Evolutionary conservation across 30 jellyfish, hydroid and myxozoan species (phyloP).

Genomic region (Rhopilema esculentum): DNA sequence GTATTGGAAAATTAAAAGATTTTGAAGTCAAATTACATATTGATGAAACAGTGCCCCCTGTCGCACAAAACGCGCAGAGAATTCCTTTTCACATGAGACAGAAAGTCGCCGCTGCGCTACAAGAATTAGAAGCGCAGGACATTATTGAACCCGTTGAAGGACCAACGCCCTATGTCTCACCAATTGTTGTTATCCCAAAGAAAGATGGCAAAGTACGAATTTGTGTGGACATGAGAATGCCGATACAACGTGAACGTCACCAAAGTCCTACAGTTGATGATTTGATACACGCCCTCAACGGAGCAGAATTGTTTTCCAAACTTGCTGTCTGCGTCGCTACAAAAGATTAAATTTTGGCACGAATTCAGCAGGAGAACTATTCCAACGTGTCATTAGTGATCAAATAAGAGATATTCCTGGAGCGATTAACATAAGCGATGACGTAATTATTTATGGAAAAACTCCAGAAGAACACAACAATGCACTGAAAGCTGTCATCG

Average conservation of each 20-base stretch:
- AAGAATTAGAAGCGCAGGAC: conserved; percentile 53
- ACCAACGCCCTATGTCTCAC: conserved; percentile 49
- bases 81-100: conserved; percentile 51
- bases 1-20: conserved; percentile 42
- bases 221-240: conserved; percentile 60
- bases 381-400: conserved; percentile 55
- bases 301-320: conserved; percentile 35
- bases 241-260: conserved; percentile 47
- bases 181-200: conserved; percentile 51
- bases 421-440: conserved; percentile 47
- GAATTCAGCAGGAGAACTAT: conserved; percentile 49
- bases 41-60: conserved; percentile 46
- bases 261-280: conserved; percentile 47
- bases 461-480: conserved; percentile 42
- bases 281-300: conserved; percentile 49
- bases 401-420: conserved; percentile 54
- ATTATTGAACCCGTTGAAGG: conserved; percentile 49
- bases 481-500: conserved; percentile 43
- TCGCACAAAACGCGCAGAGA: conserved; percentile 49
- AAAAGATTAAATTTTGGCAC: conserved; percentile 36
- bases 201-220: conserved; percentile 42
- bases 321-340: conserved; percentile 45
- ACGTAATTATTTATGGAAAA: conserved; percentile 39
- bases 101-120: conserved; percentile 47
- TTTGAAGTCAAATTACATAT: conserved; percentile 48